A percentile compares a stretch with the other conserved stretches of the same genome.
phyloP scores from a whole-genome alignment of 1,140 invertebrate species.

The Aricia agestis region DNA sequence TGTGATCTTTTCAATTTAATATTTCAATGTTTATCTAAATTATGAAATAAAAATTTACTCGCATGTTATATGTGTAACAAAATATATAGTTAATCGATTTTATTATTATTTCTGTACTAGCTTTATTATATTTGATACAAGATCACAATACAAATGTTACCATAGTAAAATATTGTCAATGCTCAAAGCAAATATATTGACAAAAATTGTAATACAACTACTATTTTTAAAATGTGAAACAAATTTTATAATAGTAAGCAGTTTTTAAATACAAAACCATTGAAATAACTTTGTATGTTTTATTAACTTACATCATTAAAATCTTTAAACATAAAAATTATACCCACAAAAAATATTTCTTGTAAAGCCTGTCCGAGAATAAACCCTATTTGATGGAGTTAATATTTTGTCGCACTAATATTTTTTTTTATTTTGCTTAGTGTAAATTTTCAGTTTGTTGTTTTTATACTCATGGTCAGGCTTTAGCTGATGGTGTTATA shows the following conservation, averaged over 20 bases:
- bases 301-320: not conserved
- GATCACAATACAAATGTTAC: conserved; percentile 9
- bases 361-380: too few species aligned
- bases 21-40: conserved; percentile 21
- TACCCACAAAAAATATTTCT: too few species aligned
- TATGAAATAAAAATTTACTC: too few species aligned
- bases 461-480: too few species aligned
- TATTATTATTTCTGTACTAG: not conserved
- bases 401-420: too few species aligned
- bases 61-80: too few species aligned
- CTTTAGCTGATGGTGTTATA: not conserved
- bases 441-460: too few species aligned
- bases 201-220: conserved; percentile 14
- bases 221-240: not conserved
- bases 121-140: not conserved
- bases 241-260: conserved; percentile 13
- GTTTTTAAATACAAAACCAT: conserved; percentile 10
- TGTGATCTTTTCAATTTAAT: conserved; percentile 53
- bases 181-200: conserved; percentile 14
- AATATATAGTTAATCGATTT: not conserved
- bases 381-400: too few species aligned
- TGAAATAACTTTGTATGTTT: not conserved
- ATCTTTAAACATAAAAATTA: not conserved
- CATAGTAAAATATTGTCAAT: conserved; percentile 27
- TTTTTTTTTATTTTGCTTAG: too few species aligned